phyloP scores from a whole-genome alignment of 2,888 invertebrate genomes.

The Prosapia bicincta region DNA sequence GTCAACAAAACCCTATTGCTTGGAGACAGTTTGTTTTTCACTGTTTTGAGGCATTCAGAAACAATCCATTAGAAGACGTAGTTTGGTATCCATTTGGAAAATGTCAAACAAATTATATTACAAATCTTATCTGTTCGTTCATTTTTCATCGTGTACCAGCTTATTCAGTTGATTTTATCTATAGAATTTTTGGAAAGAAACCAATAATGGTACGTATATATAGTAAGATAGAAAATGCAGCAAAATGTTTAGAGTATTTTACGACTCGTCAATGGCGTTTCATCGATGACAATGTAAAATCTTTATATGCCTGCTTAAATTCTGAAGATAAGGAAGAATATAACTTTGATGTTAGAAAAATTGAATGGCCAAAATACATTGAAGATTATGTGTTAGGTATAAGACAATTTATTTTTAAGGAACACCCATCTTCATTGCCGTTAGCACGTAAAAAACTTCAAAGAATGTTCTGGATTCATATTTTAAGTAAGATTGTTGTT shows the following conservation, averaged over 20 bases:
- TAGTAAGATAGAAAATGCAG: not conserved
- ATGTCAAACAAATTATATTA: not conserved
- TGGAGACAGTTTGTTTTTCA: not conserved
- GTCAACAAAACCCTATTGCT: constrained; percentile 2
- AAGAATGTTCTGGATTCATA: constrained; percentile 44
- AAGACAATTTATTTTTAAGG: constrained; percentile 8
- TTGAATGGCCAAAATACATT: constrained; percentile 4
- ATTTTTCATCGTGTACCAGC: constrained; percentile 25
- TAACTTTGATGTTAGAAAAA: constrained; percentile 11
- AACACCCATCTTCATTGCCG: not conserved
- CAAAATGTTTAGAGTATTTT: constrained; percentile 7
- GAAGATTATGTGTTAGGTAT: constrained; percentile 14
- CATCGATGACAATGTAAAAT: constrained; percentile 11
- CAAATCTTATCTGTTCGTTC: not conserved
- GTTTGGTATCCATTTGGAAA: not conserved
- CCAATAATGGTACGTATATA: not conserved
- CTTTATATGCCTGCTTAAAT: not conserved
- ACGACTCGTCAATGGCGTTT: not conserved
- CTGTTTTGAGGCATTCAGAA: not conserved
- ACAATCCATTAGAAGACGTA: not conserved
- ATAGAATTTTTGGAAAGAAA: constrained; percentile 12
- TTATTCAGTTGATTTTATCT: constrained; percentile 22
- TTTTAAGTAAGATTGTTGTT: constrained; percentile 43
- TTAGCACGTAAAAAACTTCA: not conserved
- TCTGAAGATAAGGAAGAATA: constrained; percentile 5